Conservation (phyloP, 2,797 vertebrate species). For the Myoxocephalus aenaeus region DNA sequence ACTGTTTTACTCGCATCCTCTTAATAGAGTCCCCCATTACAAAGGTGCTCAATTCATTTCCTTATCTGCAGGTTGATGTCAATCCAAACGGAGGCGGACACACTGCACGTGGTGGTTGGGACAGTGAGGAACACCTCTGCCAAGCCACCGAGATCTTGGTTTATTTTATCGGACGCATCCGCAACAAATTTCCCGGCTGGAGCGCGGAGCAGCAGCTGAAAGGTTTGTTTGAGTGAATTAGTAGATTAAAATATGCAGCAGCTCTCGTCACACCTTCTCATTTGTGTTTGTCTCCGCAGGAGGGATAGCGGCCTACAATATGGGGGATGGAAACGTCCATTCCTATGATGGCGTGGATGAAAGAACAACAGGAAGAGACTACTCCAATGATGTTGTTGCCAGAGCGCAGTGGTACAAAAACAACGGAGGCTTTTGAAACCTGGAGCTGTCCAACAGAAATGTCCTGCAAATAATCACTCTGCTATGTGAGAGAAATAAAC, state of each 20-base stretch:
- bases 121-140: conserved; percentile 61
- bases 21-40: not conserved
- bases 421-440: not conserved
- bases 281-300: conserved; percentile 43
- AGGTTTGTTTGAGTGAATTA: conserved; percentile 55
- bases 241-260: not conserved
- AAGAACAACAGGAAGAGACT: conserved; percentile 38
- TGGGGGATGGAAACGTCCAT: conserved; percentile 26
- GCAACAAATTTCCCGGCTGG: not conserved
- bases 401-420: conserved; percentile 62
- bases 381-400: conserved; percentile 59
- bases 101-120: not conserved
- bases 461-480: not conserved
- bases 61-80: conserved; percentile 54
- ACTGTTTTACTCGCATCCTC: not conserved
- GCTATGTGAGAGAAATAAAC: not conserved
- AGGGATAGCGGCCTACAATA: conserved; percentile 69
- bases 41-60: not conserved
- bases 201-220: conserved; percentile 48
- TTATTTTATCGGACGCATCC: not conserved
- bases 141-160: conserved; percentile 59
- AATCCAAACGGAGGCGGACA: conserved; percentile 26
- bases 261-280: not conserved
- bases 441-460: not conserved
- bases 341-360: conserved; percentile 14